Percentiles rank a stretch among this genome's conserved stretches.
Conservation (phyloP, 2,888 invertebrate genomes). For the Xestia rhomboidea region DNA sequence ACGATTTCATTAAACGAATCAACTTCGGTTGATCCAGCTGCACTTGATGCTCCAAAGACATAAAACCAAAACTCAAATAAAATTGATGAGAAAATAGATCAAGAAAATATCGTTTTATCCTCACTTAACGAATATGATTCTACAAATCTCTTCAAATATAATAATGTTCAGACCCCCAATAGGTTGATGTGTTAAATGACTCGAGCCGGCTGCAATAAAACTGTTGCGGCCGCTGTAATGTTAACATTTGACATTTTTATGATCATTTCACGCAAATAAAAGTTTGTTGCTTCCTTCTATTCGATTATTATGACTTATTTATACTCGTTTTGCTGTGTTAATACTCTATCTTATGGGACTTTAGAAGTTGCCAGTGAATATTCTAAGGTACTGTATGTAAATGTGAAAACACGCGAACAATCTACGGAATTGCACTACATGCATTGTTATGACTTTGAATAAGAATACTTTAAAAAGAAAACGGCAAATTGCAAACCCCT, state of each 20-base stretch:
- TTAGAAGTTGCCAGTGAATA: conserved; percentile 9
- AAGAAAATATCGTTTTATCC: conserved; percentile 48
- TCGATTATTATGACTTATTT: conserved; percentile 65
- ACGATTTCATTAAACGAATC: conserved; percentile 2
- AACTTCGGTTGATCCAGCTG: conserved; percentile 19
- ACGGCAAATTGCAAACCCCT: conserved; percentile 62
- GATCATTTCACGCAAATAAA: conserved; percentile 75
- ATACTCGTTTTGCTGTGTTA: conserved; percentile 35
- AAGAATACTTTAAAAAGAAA: conserved; percentile 57
- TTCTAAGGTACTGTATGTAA: conserved; percentile 7
- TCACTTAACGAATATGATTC: conserved; percentile 59
- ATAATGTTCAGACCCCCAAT: conserved; percentile 69
- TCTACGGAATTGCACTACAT: conserved; percentile 51
- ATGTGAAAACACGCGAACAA: conserved; percentile 33
- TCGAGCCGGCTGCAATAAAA: conserved; percentile 78
- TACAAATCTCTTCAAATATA: conserved; percentile 63
- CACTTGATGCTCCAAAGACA: conserved; percentile 16
- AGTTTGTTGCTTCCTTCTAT: conserved; percentile 65
- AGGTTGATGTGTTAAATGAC: conserved; percentile 81
- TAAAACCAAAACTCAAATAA: conserved; percentile 41
- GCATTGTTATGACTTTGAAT: conserved; percentile 53
- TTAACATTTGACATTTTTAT: conserved; percentile 81
- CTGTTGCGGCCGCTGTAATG: conserved; percentile 78
- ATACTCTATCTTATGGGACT: neutral
- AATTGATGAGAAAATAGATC: conserved; percentile 58